These are phyloP conservation scores for Rynchops niger DNA, from an alignment of 2,113 vertebrate species.

Conservation along the genomic window DNA sequence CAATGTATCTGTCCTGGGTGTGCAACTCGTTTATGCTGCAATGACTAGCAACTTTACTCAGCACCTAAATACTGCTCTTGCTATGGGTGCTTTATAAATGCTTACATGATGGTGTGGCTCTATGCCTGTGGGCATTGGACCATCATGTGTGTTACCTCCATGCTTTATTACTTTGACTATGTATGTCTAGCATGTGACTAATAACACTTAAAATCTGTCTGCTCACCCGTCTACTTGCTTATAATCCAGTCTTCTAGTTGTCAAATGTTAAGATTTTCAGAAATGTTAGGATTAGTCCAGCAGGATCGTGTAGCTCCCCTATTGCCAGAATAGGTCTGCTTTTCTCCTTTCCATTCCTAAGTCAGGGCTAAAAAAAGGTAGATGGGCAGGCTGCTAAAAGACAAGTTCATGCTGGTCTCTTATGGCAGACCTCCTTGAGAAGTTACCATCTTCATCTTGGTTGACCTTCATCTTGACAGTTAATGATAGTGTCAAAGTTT, in stretches of 20 bases:
- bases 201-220: not conserved
- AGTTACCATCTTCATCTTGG: not conserved
- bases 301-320: not conserved
- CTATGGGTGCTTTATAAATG: not conserved
- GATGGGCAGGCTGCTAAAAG: not conserved
- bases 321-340: not conserved
- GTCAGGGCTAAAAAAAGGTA: not conserved
- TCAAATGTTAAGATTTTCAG: not conserved
- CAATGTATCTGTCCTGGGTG: not conserved
- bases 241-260: not conserved
- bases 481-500: not conserved
- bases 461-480: not conserved
- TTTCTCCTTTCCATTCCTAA: not conserved
- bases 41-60: not conserved
- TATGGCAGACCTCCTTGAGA: not conserved
- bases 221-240: not conserved
- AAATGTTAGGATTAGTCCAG: not conserved
- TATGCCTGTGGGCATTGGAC: not conserved
- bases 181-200: not conserved
- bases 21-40: not conserved
- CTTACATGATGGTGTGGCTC: not conserved
- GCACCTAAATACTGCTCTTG: not conserved
- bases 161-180: not conserved
- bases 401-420: not conserved
- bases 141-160: not conserved